Evolutionary conservation across 2,888 invertebrate species (phyloP).

Genomic region (Mechanitis messenoides): DNA sequence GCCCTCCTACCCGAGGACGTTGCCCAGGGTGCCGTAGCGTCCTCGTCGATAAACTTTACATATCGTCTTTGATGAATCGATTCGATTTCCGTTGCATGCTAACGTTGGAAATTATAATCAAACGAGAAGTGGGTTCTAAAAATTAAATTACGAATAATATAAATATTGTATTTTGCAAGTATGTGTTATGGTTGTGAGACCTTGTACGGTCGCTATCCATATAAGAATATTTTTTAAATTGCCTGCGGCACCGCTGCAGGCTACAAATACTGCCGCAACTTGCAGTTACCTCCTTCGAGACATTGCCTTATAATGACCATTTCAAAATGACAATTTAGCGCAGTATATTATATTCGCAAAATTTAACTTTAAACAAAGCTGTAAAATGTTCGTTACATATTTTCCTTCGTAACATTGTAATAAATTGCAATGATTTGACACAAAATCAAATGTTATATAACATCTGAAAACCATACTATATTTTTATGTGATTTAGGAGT

Average conservation of each 20-base stretch:
- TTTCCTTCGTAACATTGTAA: not conserved
- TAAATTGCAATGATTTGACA: not conserved
- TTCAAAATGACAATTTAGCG: constrained; percentile 48
- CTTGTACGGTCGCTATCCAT: constrained; percentile 4
- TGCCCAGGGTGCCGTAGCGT: constrained; percentile 38
- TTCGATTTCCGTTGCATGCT: not conserved
- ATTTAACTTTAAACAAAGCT: constrained; percentile 10
- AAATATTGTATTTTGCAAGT: not conserved
- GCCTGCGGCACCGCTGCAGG: constrained; percentile 35
- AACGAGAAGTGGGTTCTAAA: not conserved
- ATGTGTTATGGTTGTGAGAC: not conserved
- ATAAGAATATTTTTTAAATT: constrained; percentile 11
- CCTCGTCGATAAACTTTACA: constrained; percentile 21
- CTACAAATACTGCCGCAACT: constrained; percentile 34
- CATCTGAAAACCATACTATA: no score
- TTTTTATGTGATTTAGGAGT: no score
- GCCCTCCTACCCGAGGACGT: constrained; percentile 66
- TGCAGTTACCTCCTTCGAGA: constrained; percentile 13
- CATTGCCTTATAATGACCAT: constrained; percentile 38
- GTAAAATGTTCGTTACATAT: not conserved
- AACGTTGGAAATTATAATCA: not conserved
- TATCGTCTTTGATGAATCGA: constrained; percentile 8
- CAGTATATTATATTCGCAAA: constrained; percentile 12
- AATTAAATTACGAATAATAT: constrained; percentile 1
- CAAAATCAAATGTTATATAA: no score